Evolutionary conservation across 2,888 invertebrate species (phyloP).

Genomic region (Lochmaea capreae): DNA sequence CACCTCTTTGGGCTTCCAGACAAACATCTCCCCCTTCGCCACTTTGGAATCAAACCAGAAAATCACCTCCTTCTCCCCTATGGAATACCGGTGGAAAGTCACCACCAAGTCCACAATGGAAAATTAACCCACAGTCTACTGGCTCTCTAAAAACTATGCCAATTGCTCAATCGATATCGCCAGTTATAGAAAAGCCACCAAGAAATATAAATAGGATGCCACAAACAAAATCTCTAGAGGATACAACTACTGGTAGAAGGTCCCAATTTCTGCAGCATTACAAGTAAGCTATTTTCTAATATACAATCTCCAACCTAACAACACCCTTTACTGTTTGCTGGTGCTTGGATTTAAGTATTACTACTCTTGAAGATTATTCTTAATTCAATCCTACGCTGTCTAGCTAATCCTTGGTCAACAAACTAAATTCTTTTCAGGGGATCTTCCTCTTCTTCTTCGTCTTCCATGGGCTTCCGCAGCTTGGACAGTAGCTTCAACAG

Average conservation of each 20-base stretch:
- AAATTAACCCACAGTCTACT: constrained; percentile 54
- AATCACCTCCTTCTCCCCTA: constrained; percentile 27
- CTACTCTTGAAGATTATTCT: too few species aligned
- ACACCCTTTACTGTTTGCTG: too few species aligned
- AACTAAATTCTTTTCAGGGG: constrained; percentile 56
- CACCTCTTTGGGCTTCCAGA: constrained; percentile 22
- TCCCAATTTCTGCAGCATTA: constrained; percentile 38
- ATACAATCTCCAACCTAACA: too few species aligned
- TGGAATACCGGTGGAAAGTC: constrained; percentile 41
- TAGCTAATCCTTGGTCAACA: neutral
- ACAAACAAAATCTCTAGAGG: constrained; percentile 70
- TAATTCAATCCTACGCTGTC: too few species aligned
- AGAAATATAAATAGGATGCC: constrained; percentile 60
- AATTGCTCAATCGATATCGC: constrained; percentile 47
- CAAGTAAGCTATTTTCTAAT: constrained; percentile 9
- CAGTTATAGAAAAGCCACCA: constrained; percentile 48
- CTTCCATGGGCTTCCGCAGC: constrained; percentile 74
- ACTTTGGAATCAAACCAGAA: constrained; percentile 27
- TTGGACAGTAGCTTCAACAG: constrained; percentile 70
- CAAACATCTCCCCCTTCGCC: constrained; percentile 30
- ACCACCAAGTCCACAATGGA: constrained; percentile 54
- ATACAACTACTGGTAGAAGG: constrained; percentile 67
- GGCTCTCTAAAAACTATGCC: constrained; percentile 50
- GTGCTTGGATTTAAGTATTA: too few species aligned
- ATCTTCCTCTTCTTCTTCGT: constrained; percentile 69